Conservation (phyloP, 2,888 invertebrate genomes). For the Herminia tarsipennalis region DNA sequence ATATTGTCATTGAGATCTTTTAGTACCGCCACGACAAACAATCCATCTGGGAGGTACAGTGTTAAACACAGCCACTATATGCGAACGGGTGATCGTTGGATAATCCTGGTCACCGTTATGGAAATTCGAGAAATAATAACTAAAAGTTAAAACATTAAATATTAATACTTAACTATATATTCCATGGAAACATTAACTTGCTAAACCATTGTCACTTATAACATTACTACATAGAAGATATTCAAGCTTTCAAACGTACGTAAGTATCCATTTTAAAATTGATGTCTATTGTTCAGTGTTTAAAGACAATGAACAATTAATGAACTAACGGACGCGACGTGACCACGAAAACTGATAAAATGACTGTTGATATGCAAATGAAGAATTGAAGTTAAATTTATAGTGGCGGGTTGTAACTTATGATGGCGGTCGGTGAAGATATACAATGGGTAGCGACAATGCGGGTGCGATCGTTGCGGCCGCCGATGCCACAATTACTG, state of each 20-base stretch:
- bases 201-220: conserved; percentile 22
- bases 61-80: conserved; percentile 5
- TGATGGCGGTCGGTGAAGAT: conserved; percentile 37
- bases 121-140: conserved; percentile 27
- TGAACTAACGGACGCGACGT: conserved; percentile 44
- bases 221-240: conserved; percentile 22
- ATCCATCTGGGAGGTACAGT: conserved; percentile 5
- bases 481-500: conserved; percentile 63
- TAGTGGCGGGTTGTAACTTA: conserved; percentile 48
- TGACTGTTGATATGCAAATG: conserved; percentile 66
- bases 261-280: conserved; percentile 29
- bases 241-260: conserved; percentile 15
- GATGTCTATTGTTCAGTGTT: conserved; percentile 30
- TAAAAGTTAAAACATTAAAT: conserved; percentile 21
- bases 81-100: conserved; percentile 6
- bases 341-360: conserved; percentile 59
- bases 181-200: conserved; percentile 19
- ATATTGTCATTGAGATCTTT: conserved; percentile 3
- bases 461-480: conserved; percentile 64
- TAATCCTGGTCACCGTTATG: conserved; percentile 8
- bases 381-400: conserved; percentile 56
- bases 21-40: conserved; percentile 9
- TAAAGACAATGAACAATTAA: conserved; percentile 42
- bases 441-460: conserved; percentile 42
- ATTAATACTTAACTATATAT: conserved; percentile 12